These are phyloP conservation scores for Lepas anatifera DNA, from an alignment of 2,888 invertebrate species.

Conservation along the genomic window DNA sequence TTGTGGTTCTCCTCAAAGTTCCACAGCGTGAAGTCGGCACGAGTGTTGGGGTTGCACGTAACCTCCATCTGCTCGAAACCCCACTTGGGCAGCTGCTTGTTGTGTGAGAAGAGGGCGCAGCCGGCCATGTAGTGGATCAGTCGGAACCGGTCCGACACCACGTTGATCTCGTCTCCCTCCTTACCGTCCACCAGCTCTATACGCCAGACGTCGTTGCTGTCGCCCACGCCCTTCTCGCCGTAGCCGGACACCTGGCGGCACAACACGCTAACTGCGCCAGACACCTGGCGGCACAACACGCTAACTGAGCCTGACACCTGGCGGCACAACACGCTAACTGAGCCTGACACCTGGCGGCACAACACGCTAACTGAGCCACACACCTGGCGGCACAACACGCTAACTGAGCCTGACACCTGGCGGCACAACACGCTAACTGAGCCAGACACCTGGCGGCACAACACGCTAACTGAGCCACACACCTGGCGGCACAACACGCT, in stretches of 20 bases:
- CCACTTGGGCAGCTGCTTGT: constrained; percentile 41
- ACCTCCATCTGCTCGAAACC: constrained; percentile 68
- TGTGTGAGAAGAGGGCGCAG: constrained; percentile 37
- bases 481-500: no score
- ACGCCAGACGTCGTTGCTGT: constrained; percentile 92
- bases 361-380: no score
- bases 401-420: no score
- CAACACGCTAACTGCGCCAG: no score
- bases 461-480: no score
- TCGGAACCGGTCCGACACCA: constrained; percentile 51
- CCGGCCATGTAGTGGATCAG: constrained; percentile 35
- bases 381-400: no score
- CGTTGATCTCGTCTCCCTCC: constrained; percentile 53
- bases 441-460: no score
- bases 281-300: no score
- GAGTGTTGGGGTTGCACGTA: constrained; percentile 78
- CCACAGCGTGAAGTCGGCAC: constrained; percentile 77
- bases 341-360: no score
- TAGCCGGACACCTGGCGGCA: constrained; percentile 4
- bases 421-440: no score
- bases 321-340: no score
- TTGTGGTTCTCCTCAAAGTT: constrained; percentile 89
- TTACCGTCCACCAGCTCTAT: constrained; percentile 62
- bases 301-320: no score
- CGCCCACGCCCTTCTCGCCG: constrained; percentile 59